A percentile compares a stretch with the other conserved stretches of the same genome.
Evolutionary conservation across 2,888 invertebrate species (phyloP).

Genomic region (Dysmachus trigonus): DNA sequence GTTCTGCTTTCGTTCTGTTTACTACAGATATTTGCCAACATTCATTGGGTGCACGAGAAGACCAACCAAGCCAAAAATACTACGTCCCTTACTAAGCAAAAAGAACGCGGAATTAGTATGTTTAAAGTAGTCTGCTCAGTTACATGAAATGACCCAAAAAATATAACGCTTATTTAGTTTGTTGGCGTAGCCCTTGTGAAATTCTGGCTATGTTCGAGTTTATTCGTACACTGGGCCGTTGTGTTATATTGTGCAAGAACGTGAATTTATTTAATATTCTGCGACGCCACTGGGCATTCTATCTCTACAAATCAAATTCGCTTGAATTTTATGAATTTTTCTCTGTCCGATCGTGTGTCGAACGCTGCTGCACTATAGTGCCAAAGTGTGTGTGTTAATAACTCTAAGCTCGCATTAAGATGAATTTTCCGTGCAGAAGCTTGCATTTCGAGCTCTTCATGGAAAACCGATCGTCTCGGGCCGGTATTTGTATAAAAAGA

Average conservation of each 20-base stretch:
- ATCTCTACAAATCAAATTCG: background rate
- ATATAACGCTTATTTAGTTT: slow-evolving; percentile 1
- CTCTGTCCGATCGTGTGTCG: background rate
- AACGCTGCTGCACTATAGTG: background rate
- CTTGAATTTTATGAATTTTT: background rate
- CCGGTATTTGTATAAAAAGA: background rate
- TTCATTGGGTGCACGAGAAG: background rate
- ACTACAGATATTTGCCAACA: background rate
- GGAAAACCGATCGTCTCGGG: background rate
- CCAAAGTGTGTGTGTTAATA: background rate
- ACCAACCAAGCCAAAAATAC: background rate
- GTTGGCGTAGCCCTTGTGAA: slow-evolving; percentile 3
- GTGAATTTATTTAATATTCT: background rate
- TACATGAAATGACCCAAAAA: slow-evolving; percentile 12
- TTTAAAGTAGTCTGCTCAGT: background rate
- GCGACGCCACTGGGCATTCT: background rate
- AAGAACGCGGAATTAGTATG: background rate
- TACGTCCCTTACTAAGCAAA: background rate
- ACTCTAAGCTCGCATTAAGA: background rate
- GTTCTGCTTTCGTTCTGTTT: background rate
- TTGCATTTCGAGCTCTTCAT: background rate
- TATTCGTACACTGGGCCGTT: background rate
- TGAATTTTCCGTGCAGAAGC: background rate
- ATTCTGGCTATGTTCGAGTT: background rate
- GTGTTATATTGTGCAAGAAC: background rate